A percentile compares a stretch with the other conserved stretches of the same genome.
These are phyloP conservation scores for Aplocera efformata DNA, from an alignment of 2,888 invertebrate species.

Conservation along the genomic window DNA sequence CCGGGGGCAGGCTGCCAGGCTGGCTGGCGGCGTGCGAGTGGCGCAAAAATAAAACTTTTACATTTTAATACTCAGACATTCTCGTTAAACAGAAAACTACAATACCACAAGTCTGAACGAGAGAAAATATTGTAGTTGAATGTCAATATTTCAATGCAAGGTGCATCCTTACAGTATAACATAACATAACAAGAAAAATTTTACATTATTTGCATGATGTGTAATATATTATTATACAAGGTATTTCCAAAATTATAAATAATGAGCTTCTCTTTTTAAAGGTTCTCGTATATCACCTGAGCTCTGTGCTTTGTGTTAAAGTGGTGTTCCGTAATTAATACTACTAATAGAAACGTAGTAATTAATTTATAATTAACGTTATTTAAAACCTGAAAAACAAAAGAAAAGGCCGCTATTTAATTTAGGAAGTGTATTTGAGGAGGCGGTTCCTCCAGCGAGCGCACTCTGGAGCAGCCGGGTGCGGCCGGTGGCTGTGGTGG, in stretches of 20 bases:
- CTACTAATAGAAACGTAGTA: too few relatives aligned
- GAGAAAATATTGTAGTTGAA: slow-evolving; percentile 12
- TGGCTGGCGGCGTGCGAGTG: slow-evolving; percentile 1
- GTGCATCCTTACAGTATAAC: slow-evolving; percentile 1
- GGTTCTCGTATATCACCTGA: too few relatives aligned
- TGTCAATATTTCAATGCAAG: slow-evolving; percentile 9
- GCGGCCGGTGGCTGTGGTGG: too few relatives aligned
- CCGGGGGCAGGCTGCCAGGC: slow-evolving; percentile 11
- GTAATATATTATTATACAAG: too few relatives aligned
- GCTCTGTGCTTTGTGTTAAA: too few relatives aligned
- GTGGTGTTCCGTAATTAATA: too few relatives aligned
- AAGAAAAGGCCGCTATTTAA: too few relatives aligned
- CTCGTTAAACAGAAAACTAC: slow-evolving; percentile 3
- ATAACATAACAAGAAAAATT: background rate
- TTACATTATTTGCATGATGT: slow-evolving; percentile 1
- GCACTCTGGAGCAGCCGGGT: slow-evolving; percentile 9
- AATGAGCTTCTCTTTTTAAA: too few relatives aligned
- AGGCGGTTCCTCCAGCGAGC: slow-evolving; percentile 7
- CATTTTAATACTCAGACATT: background rate
- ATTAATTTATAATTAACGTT: too few relatives aligned
- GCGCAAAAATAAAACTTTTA: background rate
- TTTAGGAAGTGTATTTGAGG: slow-evolving; percentile 1
- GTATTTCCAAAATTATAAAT: too few relatives aligned
- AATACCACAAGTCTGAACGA: slow-evolving; percentile 5
- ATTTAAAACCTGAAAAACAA: too few relatives aligned